These are phyloP conservation scores for Drosophila saltans DNA, from an alignment of 1,140 invertebrate genomes.

Conservation along the genomic window DNA sequence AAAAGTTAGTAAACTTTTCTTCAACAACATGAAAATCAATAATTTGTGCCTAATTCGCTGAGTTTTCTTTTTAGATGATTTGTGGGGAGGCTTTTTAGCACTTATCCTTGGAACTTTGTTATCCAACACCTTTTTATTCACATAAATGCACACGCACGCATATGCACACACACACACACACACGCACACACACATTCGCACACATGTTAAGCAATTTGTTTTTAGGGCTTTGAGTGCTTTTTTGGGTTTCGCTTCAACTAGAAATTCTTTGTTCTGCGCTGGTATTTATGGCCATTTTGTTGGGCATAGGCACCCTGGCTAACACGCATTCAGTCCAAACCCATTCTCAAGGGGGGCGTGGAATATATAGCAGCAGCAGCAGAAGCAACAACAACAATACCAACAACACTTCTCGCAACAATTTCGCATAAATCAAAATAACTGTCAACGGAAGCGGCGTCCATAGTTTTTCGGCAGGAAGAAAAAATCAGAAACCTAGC, in stretches of 20 bases:
- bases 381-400: constrained; percentile 1
- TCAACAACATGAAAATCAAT: not conserved
- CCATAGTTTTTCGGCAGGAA: constrained; percentile 65
- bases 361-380: not conserved
- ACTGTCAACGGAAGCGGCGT: constrained; percentile 77
- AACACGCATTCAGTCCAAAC: constrained; percentile 44
- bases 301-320: constrained; percentile 14
- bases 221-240: constrained; percentile 70
- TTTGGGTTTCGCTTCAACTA: constrained; percentile 49
- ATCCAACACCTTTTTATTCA: constrained; percentile 62
- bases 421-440: constrained; percentile 77
- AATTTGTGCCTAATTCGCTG: constrained; percentile 1
- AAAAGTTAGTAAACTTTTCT: not conserved
- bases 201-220: constrained; percentile 57
- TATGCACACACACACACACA: constrained; percentile 8
- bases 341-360: not conserved
- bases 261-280: constrained; percentile 54
- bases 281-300: constrained; percentile 72
- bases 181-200: constrained; percentile 14
- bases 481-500: constrained; percentile 33
- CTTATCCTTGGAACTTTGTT: constrained; percentile 38
- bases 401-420: constrained; percentile 41
- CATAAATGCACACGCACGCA: constrained; percentile 4
- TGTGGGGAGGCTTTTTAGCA: constrained; percentile 6
- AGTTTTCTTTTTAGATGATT: not conserved